Evolutionary conservation across 2,888 invertebrate genomes (phyloP).

Genomic region (Athetis lepigone): DNA sequence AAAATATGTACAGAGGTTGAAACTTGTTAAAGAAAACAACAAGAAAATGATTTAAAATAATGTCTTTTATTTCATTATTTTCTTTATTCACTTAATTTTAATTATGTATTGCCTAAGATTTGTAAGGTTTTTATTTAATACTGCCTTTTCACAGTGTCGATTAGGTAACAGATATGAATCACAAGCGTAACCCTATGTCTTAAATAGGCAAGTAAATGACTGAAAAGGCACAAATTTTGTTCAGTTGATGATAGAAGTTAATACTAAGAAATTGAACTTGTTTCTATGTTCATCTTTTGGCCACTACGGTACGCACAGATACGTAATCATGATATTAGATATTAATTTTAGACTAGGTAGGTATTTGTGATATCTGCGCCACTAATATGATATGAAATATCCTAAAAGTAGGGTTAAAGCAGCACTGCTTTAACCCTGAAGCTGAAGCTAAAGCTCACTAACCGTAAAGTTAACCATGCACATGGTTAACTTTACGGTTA

Average conservation of each 20-base stretch:
- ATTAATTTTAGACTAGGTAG: too few species aligned
- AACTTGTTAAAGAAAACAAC: constrained; percentile 75
- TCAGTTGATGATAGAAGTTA: constrained; percentile 48
- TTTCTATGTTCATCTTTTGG: constrained; percentile 5
- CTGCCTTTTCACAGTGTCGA: constrained; percentile 73
- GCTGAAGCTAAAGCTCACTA: too few species aligned
- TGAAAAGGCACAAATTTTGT: constrained; percentile 69
- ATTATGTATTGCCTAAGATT: constrained; percentile 77
- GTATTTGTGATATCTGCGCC: too few species aligned
- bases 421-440: too few species aligned
- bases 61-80: constrained; percentile 89
- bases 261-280: constrained; percentile 47
- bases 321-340: too few species aligned
- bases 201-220: constrained; percentile 54
- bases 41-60: constrained; percentile 84
- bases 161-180: constrained; percentile 61
- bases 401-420: too few species aligned
- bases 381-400: too few species aligned
- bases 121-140: constrained; percentile 78
- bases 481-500: too few species aligned
- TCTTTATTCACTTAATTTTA: constrained; percentile 76
- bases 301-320: constrained; percentile 9
- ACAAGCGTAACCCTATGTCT: constrained; percentile 61
- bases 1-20: constrained; percentile 54
- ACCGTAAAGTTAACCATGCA: too few species aligned